These are phyloP conservation scores for Frankliniella intonsa DNA, from an alignment of 2,888 invertebrate genomes.

Conservation along the genomic window DNA sequence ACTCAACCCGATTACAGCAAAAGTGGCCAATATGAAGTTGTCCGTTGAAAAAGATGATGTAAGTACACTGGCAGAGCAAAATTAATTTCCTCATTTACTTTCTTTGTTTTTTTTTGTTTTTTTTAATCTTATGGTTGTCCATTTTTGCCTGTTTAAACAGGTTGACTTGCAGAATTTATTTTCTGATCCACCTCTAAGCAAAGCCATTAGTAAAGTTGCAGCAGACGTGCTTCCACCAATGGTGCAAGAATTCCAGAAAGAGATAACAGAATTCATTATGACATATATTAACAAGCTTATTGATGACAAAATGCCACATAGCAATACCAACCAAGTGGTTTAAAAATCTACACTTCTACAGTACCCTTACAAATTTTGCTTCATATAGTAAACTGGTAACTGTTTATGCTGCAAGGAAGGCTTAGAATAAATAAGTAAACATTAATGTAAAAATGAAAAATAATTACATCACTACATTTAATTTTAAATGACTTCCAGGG, in stretches of 20 bases:
- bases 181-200: background rate
- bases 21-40: background rate
- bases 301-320: background rate
- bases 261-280: background rate
- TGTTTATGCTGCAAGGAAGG: too few species aligned
- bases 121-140: too few species aligned
- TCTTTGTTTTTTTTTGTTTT: too few species aligned
- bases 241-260: background rate
- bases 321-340: background rate
- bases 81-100: too few species aligned
- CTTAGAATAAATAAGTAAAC: too few species aligned
- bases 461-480: too few species aligned
- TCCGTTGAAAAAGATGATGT: background rate
- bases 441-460: too few species aligned
- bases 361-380: too few species aligned
- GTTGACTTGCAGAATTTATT: background rate
- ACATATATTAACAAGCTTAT: background rate
- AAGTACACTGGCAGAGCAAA: background rate
- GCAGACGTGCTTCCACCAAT: background rate
- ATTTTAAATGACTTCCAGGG: too few species aligned
- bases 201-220: background rate
- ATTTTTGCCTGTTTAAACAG: background rate
- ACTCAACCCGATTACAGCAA: background rate
- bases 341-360: too few species aligned
- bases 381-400: too few species aligned